Base-by-base conservation (phyloP, 1,140 invertebrate genomes). In the Glomeris maerens region DNA sequence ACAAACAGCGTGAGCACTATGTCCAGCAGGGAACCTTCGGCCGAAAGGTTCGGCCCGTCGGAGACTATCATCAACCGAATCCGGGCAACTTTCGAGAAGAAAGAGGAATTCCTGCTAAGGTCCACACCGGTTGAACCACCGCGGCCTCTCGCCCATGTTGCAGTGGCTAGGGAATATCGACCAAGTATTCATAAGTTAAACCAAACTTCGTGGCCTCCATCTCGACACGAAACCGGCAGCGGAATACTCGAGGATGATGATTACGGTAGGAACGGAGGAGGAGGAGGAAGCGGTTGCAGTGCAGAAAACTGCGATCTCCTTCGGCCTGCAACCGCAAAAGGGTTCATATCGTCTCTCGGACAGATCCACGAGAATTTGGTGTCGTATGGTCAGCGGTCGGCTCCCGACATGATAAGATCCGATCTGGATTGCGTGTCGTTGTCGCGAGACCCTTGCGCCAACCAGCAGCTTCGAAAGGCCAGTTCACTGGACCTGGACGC, bases 51-150 rank as follows among this genome's bases (percentile, higher is more conserved):
- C 4, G 40, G 10, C 4, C 20, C 4, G 44, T 25, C 44, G 42
- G 47, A 53, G 36, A 46, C 45, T 21, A 58, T 62, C 5, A 57
- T 62, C 17, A 57, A 57, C 39, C 73, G 82, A 62, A 76, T 89
- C 57, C 72, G 80, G 46, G 84, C 83, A 62, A 87, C 81, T 58
- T 77, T 81, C 56, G 83, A 87, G 58, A 82, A 88, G 59, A 90
- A 89, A 60, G 84, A 88, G 64, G 84, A 87, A 56, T 90, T 90
- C 62, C 68, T 90, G 27, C 75, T 77, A 56, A 71, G 82, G 48
- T n/a, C n/a, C n/a, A n/a, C n/a, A n/a, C 5, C 40, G 31, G 31
- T 10, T 36, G 31, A 36, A 17, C 17, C 31, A 36, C 17, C 10
- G 31, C 10, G 17, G n/a, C n/a, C n/a, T n/a, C n/a, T n/a, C n/a